Percentiles rank a stretch among this genome's conserved stretches.
These are phyloP conservation scores for Tenthredo amoena DNA, from an alignment of 2,888 invertebrate genomes.

Conservation along the genomic window DNA sequence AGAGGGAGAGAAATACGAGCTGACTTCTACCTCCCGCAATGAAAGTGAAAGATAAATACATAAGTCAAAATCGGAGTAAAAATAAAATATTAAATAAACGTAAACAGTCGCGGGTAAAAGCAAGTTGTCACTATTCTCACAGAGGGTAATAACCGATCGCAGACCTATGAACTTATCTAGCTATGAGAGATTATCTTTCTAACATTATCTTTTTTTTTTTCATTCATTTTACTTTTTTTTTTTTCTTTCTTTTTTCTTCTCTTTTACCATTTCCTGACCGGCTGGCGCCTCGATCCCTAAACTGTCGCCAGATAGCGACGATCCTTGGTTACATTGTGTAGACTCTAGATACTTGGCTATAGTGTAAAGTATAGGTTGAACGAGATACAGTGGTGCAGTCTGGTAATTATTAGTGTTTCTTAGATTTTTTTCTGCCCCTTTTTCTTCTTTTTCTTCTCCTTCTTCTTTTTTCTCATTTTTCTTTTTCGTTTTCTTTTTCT, in stretches of 20 bases:
- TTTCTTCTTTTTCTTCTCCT: not conserved
- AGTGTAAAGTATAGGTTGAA: not conserved
- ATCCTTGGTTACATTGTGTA: not conserved
- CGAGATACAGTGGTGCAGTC: not conserved
- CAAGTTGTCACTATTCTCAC: not conserved
- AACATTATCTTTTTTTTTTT: not conserved
- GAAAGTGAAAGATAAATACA: constrained; percentile 33
- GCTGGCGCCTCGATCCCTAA: constrained; percentile 22
- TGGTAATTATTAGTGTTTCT: not conserved
- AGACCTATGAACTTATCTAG: constrained; percentile 6
- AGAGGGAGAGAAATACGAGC: not conserved
- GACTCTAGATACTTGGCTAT: not conserved
- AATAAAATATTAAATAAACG: constrained; percentile 16
- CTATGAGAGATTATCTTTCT: not conserved
- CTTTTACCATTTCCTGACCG: constrained; percentile 13
- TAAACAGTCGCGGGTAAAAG: not conserved
- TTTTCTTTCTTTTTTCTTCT: not conserved
- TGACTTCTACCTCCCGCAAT: constrained; percentile 17
- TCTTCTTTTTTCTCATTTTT: not conserved
- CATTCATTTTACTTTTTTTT: not conserved
- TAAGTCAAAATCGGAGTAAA: constrained; percentile 32
- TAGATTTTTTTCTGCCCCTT: not conserved
- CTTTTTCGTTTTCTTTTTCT: not conserved
- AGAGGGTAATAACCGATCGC: constrained; percentile 9
- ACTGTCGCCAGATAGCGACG: constrained; percentile 39